Conservation (phyloP, 2,888 invertebrate species). For the Acrobasis suavella region DNA sequence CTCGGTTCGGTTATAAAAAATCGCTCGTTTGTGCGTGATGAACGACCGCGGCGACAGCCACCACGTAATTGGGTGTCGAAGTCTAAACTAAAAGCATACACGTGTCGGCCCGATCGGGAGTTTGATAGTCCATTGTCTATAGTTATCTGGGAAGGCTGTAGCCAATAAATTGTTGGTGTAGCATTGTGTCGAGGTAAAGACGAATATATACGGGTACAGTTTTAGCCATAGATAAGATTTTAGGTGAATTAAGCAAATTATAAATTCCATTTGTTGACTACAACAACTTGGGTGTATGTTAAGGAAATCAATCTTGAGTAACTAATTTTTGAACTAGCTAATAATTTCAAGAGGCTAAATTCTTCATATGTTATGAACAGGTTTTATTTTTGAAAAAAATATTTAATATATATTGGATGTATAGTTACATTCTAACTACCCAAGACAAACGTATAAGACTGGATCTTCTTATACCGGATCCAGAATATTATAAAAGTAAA, state of each 20-base stretch:
- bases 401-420: too few relatives aligned
- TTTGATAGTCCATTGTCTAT: slow-evolving; percentile 74
- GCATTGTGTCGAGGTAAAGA: slow-evolving; percentile 57
- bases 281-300: neutral
- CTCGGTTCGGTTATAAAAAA: slow-evolving; percentile 57
- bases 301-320: neutral
- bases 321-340: neutral
- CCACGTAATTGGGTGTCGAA: slow-evolving; percentile 77
- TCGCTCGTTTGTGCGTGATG: slow-evolving; percentile 70
- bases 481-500: too few relatives aligned
- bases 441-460: too few relatives aligned
- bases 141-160: slow-evolving; percentile 68
- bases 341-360: neutral
- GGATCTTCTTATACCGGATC: too few relatives aligned
- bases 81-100: slow-evolving; percentile 78
- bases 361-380: too few relatives aligned
- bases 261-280: neutral
- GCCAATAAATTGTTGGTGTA: slow-evolving; percentile 76
- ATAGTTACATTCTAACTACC: too few relatives aligned
- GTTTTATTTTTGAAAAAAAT: too few relatives aligned
- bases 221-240: slow-evolving; percentile 2
- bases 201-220: slow-evolving; percentile 25
- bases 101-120: slow-evolving; percentile 65
- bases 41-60: slow-evolving; percentile 61
- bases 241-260: neutral